phyloP scores from a whole-genome alignment of 2,888 invertebrate genomes.

The Trypoxylon attenuatum region DNA sequence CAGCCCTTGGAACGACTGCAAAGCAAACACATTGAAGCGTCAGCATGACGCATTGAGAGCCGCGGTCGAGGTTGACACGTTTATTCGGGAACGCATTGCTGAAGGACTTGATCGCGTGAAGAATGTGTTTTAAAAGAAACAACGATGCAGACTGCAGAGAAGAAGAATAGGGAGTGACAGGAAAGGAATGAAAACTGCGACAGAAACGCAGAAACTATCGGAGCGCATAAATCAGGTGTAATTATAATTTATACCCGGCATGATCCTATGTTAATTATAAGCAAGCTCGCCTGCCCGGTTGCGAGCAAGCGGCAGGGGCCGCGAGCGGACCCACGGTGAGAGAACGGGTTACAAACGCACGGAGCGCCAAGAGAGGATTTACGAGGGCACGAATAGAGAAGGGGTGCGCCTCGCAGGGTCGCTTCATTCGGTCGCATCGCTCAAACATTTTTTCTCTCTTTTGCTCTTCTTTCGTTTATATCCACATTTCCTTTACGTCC shows the following conservation, averaged over 20 bases:
- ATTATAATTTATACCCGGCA: slow-evolving; percentile 61
- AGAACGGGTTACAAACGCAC: slow-evolving; percentile 22
- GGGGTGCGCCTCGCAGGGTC: slow-evolving; percentile 12
- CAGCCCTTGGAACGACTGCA: no score
- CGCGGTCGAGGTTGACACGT: no score
- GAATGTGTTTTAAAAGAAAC: no score
- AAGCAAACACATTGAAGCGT: no score
- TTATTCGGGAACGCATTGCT: no score
- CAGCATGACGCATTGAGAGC: no score
- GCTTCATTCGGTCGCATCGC: slow-evolving; percentile 29
- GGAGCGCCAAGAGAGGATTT: slow-evolving; percentile 39
- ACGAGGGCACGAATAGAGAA: slow-evolving; percentile 31
- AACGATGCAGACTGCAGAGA: no score
- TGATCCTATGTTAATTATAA: slow-evolving; percentile 62
- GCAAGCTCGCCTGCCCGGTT: slow-evolving; percentile 22
- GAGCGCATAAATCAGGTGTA: slow-evolving; percentile 57
- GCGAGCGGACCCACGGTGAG: slow-evolving; percentile 2
- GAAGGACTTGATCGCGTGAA: no score
- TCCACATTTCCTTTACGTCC: slow-evolving; percentile 1
- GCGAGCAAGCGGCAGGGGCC: not conserved
- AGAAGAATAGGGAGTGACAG: no score
- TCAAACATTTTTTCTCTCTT: slow-evolving; percentile 25
- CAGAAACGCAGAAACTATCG: not conserved
- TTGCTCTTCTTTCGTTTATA: slow-evolving; percentile 8
- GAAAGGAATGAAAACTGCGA: not conserved